Percentiles rank a stretch among this genome's conserved stretches.
Conservation (phyloP, 2,888 invertebrate species). For the Caenorhabditis sp. region DNA sequence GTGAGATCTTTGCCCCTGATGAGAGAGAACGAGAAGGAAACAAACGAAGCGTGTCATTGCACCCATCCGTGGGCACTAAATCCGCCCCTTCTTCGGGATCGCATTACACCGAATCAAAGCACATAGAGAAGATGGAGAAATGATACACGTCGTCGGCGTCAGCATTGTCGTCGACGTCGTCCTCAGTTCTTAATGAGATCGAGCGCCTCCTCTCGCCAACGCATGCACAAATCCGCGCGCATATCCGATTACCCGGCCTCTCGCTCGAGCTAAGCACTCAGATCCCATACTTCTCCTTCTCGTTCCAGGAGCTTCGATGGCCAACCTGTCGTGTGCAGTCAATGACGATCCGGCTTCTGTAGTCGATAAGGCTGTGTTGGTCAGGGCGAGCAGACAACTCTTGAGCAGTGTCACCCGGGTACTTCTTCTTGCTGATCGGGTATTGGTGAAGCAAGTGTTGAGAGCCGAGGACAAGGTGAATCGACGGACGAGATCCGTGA, state of each 20-base stretch:
- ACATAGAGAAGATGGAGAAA: conserved; percentile 25
- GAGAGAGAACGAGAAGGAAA: no score
- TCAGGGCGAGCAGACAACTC: conserved; percentile 94
- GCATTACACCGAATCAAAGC: conserved; percentile 42
- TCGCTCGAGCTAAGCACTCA: conserved; percentile 11
- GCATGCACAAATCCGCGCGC: conserved; percentile 54
- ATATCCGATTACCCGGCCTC: conserved; percentile 49
- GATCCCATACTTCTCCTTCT: not conserved
- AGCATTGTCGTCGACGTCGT: conserved; percentile 3
- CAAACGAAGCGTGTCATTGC: not conserved
- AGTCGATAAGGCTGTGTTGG: conserved; percentile 85
- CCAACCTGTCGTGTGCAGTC: conserved; percentile 74
- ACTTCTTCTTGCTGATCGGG: conserved; percentile 95
- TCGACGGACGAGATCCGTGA: no score
- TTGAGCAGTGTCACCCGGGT: conserved; percentile 96
- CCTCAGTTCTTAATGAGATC: no score
- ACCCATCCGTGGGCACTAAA: conserved; percentile 22
- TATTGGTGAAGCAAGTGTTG: conserved; percentile 96
- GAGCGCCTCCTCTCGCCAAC: no score
- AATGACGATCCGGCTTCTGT: conserved; percentile 62
- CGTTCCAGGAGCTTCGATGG: conserved; percentile 77
- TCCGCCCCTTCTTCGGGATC: conserved; percentile 36
- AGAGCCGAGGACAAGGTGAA: conserved; percentile 95
- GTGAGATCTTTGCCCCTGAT: conserved; percentile 85
- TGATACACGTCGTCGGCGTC: conserved; percentile 30